Percentiles rank a stretch among this genome's conserved stretches.
Conservation (phyloP, 2,888 invertebrate genomes). For the Automeris io region DNA sequence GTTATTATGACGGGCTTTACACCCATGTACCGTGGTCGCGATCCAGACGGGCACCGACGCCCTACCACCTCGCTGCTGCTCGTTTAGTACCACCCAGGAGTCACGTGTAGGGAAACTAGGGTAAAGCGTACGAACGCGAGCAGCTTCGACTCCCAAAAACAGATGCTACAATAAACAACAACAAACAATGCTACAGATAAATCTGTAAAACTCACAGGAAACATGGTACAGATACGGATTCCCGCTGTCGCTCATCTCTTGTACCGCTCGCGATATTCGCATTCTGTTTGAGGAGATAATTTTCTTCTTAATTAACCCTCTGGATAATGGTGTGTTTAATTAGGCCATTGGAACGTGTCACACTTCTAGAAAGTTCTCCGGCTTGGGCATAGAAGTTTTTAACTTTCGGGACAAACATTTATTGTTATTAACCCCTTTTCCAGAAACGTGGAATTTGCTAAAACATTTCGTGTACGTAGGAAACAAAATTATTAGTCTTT, state of each 20-base stretch:
- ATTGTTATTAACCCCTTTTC: not conserved
- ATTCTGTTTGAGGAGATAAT: slow-evolving; percentile 67
- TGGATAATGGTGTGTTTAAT: slow-evolving; percentile 60
- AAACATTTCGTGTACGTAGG: too few relatives aligned
- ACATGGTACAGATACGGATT: not conserved
- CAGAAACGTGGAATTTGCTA: too few relatives aligned
- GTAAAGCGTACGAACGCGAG: not conserved
- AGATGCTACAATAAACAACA: too few relatives aligned
- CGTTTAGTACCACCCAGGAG: too few relatives aligned
- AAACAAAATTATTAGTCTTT: too few relatives aligned
- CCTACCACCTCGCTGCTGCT: not conserved
- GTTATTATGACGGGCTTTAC: too few relatives aligned
- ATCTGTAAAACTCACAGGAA: not conserved
- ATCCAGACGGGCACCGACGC: too few relatives aligned
- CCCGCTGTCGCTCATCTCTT: slow-evolving; percentile 16
- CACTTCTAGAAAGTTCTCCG: slow-evolving; percentile 17
- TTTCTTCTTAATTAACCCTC: slow-evolving; percentile 71
- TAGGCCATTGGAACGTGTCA: slow-evolving; percentile 58
- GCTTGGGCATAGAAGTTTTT: not conserved
- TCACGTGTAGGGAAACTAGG: too few relatives aligned
- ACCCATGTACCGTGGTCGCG: too few relatives aligned
- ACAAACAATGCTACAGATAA: not conserved
- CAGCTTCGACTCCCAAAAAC: not conserved
- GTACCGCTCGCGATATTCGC: slow-evolving; percentile 23
- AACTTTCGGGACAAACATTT: slow-evolving; percentile 1